Evolutionary conservation across 2,797 vertebrate genomes (phyloP).

Genomic region (Pristis pectinata): DNA sequence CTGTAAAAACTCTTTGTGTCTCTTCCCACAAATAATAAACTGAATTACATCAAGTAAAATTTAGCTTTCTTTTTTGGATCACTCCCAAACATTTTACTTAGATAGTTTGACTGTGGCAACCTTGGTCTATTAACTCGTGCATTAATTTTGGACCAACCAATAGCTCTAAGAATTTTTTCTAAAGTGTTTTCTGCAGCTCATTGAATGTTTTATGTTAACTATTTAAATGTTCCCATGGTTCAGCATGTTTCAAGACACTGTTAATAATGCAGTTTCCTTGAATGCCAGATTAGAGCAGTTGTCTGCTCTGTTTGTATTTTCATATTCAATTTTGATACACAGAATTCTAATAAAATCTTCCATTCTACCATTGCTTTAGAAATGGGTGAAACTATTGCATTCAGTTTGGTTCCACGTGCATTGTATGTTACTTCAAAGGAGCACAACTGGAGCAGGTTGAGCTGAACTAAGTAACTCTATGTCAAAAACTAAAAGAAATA

Average conservation of each 20-base stretch:
- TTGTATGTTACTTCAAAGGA: background rate
- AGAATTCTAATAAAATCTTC: background rate
- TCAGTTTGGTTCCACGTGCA: too few relatives aligned
- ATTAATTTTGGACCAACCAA: background rate
- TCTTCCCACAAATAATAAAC: background rate
- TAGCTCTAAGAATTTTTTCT: too few relatives aligned
- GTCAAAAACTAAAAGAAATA: background rate
- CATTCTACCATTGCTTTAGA: background rate
- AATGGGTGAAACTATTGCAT: background rate
- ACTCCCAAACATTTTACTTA: background rate
- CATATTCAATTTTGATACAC: background rate
- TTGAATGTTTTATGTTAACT: background rate
- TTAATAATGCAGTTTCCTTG: background rate
- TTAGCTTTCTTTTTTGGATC: background rate
- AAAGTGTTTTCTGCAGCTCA: background rate
- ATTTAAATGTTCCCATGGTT: too few relatives aligned
- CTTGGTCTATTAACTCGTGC: background rate
- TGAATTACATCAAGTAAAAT: background rate
- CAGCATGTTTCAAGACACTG: background rate
- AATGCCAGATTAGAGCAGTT: background rate
- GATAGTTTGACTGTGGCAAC: background rate
- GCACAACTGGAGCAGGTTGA: background rate
- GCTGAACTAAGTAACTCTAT: background rate
- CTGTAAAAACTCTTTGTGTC: background rate
- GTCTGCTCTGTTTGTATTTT: background rate